These are phyloP conservation scores for Mechanitis messenoides DNA, from an alignment of 2,888 invertebrate genomes.

Conservation along the genomic window DNA sequence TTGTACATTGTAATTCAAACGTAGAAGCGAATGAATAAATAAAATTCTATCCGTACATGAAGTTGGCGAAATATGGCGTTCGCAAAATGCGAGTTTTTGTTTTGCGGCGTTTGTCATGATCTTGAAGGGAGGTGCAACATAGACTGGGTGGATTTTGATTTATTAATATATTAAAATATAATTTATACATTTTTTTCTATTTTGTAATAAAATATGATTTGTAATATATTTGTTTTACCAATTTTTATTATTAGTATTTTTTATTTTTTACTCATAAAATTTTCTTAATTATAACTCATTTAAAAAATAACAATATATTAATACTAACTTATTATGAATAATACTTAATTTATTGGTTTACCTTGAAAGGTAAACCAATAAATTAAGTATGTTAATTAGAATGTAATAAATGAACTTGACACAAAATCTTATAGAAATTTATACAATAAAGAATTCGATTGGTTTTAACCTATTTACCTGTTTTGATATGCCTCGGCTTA, in stretches of 20 bases:
- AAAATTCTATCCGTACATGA: not conserved
- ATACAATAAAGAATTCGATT: not conserved
- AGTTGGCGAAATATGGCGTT: not conserved
- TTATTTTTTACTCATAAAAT: too few species aligned
- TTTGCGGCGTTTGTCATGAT: conserved; percentile 34
- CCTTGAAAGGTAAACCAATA: not conserved
- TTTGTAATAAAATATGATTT: too few species aligned
- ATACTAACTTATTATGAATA: not conserved
- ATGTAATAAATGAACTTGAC: conserved; percentile 4
- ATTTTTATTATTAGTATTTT: too few species aligned
- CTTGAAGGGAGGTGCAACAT: conserved; percentile 18
- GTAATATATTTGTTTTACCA: too few species aligned
- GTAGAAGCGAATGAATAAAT: not conserved
- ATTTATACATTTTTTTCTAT: too few species aligned
- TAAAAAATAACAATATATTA: not conserved
- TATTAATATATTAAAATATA: not conserved
- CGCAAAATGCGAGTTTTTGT: conserved; percentile 23
- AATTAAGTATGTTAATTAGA: not conserved
- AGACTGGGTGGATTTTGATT: not conserved
- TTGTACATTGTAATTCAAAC: not conserved
- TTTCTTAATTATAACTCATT: too few species aligned
- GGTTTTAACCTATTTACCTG: conserved; percentile 1
- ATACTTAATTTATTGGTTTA: not conserved
- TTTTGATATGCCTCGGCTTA: not conserved
- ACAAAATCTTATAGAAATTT: not conserved